Evolutionary conservation across 2,113 vertebrate genomes (phyloP), one percentile per base, ranked within the genome.

Genomic region (Gopherus evgoodei): DNA sequence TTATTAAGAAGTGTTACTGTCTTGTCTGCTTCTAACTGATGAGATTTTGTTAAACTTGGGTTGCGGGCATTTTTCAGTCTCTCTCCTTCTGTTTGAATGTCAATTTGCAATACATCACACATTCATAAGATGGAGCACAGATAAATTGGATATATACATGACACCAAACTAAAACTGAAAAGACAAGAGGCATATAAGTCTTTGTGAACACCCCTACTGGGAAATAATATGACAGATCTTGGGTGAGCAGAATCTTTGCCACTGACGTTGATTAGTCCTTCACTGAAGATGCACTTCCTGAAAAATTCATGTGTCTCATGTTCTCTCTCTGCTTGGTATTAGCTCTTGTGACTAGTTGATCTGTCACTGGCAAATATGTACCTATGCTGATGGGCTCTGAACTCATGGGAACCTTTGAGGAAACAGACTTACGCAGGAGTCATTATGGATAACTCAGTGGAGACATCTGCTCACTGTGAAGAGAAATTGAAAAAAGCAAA

Each of bases 211-310:
- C 65, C 5, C 11, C 84, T 72, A 81, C 3, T 56, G 6, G 7
- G 7, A 95, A 84, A 80, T 84, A 95, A 56, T 65, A 75, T 1
- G 2, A 53, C 12, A 82, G 42, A 65, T 87, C 5, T 78, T 96
- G 80, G 81, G 6, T 10, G 90, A 96, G 78, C 54, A 87, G 9
- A 69, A 81, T 96, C 92, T 91, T 94, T 31, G 69, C 62, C 47
- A 47, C 0, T 35, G 12, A 91, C 95, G 59, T 87, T 94, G 42
- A 92, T 96, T 95, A 94, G 82, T 92, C 92, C 85, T 97, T 97
- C 91, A 62, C 69, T 87, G 91, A 96, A 84, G 78, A 81, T 38
- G 13, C 22, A 44, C 22, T 11, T 3, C 11, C 12, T 72, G 69
- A 94, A 96, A 97, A 94, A 76, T 83, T 88, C 65, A 89, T 82